phyloP scores from a whole-genome alignment of 1,140 invertebrate genomes.

The Cataglyphis hispanica region DNA sequence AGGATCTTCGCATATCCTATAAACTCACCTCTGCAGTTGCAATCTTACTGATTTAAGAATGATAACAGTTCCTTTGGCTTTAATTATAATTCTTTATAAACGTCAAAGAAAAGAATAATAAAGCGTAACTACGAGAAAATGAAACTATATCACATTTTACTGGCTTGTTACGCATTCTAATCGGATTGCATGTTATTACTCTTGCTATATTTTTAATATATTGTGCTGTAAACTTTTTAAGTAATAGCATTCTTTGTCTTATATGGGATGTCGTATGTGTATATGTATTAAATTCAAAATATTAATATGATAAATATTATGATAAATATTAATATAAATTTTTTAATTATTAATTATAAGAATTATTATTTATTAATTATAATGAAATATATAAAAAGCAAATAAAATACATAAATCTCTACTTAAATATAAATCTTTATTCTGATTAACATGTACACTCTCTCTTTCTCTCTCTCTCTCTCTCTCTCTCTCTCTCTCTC shows the following conservation, averaged over 20 bases:
- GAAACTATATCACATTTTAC: neutral
- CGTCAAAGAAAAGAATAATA: neutral
- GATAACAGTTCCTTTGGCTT: neutral
- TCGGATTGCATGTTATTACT: neutral
- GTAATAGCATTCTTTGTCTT: neutral
- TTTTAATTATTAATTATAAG: no score
- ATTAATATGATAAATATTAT: neutral
- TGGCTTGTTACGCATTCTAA: neutral
- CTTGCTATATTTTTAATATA: neutral
- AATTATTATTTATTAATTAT: no score
- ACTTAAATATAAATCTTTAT: neutral
- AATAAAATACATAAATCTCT: neutral
- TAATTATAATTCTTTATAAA: neutral
- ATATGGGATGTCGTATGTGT: no score
- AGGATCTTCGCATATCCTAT: neutral
- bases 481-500: no score
- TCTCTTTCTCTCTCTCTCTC: no score
- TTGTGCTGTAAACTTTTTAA: neutral
- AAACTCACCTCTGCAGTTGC: neutral
- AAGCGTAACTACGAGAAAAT: neutral
- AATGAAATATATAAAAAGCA: no score
- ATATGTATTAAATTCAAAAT: conserved; percentile 1
- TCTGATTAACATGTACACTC: neutral
- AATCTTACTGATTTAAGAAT: neutral
- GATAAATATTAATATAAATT: no score